These are phyloP conservation scores for Ochotona princeps DNA, from an alignment of 2,113 vertebrate species.

Conservation along the genomic window DNA sequence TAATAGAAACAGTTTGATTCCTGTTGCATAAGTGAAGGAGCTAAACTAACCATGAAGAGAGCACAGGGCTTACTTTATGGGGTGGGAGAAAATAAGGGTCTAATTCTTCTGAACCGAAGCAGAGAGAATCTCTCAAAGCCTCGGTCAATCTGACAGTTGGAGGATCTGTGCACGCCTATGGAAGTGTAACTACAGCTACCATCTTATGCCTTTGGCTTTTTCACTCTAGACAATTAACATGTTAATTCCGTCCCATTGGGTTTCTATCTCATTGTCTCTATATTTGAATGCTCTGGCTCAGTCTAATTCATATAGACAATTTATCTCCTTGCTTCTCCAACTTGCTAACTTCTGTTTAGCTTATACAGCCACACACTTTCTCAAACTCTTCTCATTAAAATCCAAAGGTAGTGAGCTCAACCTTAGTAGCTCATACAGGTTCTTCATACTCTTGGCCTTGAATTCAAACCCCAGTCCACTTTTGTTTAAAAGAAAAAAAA, in stretches of 20 bases:
- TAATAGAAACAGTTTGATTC: not conserved
- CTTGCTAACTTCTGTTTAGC: not conserved
- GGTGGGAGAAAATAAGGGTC: not conserved
- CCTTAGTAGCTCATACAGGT: not conserved
- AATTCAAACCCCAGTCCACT: not conserved
- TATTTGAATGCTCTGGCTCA: not conserved
- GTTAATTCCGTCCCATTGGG: not conserved
- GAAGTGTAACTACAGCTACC: rapidly evolving
- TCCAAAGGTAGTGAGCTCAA: not conserved
- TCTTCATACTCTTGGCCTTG: not conserved
- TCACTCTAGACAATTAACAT: not conserved
- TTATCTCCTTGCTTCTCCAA: not conserved
- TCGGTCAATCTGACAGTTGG: not conserved
- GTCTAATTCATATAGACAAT: not conserved
- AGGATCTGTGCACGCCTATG: not conserved
- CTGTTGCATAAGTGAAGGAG: not conserved
- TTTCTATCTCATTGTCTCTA: not conserved
- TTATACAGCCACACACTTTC: not conserved
- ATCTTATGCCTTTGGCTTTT: not conserved
- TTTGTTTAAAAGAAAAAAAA: not conserved
- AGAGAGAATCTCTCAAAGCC: not conserved
- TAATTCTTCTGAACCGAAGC: not conserved
- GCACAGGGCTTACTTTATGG: rapidly evolving
- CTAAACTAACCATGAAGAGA: not conserved
- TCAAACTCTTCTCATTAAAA: not conserved